Evolutionary conservation across 1,140 invertebrate species (phyloP).

Genomic region (Calliopsis andreniformis): DNA sequence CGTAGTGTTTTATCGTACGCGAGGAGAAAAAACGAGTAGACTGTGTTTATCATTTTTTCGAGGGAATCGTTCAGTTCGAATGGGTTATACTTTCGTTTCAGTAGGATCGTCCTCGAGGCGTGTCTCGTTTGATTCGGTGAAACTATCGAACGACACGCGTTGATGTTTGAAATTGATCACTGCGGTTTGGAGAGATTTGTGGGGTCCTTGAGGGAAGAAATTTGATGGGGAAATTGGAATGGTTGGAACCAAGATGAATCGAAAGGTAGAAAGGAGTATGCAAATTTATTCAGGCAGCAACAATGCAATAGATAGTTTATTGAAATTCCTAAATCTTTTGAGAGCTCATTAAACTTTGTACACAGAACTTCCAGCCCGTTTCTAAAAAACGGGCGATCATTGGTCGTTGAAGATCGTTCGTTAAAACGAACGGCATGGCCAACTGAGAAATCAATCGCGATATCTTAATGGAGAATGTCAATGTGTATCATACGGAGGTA

Average conservation of each 20-base stretch:
- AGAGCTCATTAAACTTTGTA: constrained; percentile 57
- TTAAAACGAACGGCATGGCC: constrained; percentile 26
- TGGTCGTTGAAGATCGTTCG: constrained; percentile 30
- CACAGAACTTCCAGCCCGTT: constrained; percentile 38
- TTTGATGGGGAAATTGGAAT: background rate
- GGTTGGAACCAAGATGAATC: constrained; percentile 33
- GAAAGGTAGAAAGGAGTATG: constrained; percentile 1
- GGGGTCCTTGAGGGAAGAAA: background rate
- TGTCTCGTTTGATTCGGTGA: background rate
- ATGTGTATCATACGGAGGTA: constrained; percentile 74
- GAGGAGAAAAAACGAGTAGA: background rate
- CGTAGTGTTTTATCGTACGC: background rate
- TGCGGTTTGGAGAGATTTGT: background rate
- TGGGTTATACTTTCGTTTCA: background rate
- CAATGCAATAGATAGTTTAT: constrained; percentile 66
- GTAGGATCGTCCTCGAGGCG: background rate
- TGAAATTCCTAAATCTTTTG: constrained; percentile 62
- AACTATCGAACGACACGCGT: background rate
- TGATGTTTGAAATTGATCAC: background rate
- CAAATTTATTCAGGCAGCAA: constrained; percentile 57
- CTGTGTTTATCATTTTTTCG: background rate
- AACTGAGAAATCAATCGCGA: constrained; percentile 35
- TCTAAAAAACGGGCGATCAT: constrained; percentile 30
- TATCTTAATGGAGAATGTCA: constrained; percentile 71
- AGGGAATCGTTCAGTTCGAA: background rate